These are phyloP conservation scores for Lordiphosa andalusiaca DNA, from an alignment of 2,888 invertebrate genomes.

Conservation along the genomic window DNA sequence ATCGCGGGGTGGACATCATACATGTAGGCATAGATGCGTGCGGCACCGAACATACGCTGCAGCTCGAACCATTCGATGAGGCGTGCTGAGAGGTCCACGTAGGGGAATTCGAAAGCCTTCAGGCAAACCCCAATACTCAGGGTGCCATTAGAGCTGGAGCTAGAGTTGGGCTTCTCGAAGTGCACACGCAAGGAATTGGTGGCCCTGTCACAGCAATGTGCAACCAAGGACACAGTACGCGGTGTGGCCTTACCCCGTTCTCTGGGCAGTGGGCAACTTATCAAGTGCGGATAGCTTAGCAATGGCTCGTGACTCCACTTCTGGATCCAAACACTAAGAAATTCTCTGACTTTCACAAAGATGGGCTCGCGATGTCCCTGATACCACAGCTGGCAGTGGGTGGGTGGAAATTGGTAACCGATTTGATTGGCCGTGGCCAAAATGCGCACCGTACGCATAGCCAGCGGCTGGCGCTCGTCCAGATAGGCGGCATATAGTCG, in stretches of 20 bases:
- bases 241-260: conserved; percentile 2
- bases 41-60: conserved; percentile 89
- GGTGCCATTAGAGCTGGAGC: background rate
- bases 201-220: conserved; percentile 34
- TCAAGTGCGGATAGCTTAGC: conserved; percentile 92
- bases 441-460: conserved; percentile 89
- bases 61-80: conserved; percentile 96
- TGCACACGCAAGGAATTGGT: conserved; percentile 75
- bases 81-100: conserved; percentile 91
- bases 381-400: conserved; percentile 94
- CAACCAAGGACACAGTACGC: conserved; percentile 51
- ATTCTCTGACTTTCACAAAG: conserved; percentile 87
- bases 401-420: conserved; percentile 82
- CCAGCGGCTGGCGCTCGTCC: conserved; percentile 87
- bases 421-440: conserved; percentile 93
- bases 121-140: conserved; percentile 88
- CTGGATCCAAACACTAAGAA: conserved; percentile 86
- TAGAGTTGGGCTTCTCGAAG: conserved; percentile 12
- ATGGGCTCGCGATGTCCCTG: conserved; percentile 88
- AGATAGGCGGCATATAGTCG: conserved; percentile 94
- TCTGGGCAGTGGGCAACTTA: conserved; percentile 90
- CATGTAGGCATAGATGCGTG: conserved; percentile 93
- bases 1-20: conserved; percentile 92
- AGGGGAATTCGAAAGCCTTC: conserved; percentile 93
- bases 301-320: conserved; percentile 94